These are phyloP conservation scores for Bactericera cockerelli DNA, from an alignment of 1,140 invertebrate genomes.

Conservation along the genomic window DNA sequence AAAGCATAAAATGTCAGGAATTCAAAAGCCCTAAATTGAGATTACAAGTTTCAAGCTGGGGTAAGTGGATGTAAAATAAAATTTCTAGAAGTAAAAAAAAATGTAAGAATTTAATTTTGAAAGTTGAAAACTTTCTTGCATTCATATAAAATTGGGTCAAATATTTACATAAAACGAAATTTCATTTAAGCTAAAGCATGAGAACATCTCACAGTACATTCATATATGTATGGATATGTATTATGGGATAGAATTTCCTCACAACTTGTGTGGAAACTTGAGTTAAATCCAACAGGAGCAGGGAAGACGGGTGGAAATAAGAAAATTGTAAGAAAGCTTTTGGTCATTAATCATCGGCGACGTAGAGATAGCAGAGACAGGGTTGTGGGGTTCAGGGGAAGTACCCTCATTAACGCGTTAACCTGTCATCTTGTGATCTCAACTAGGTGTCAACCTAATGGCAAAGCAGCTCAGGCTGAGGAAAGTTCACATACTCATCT, in stretches of 20 bases:
- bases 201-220: too few relatives aligned
- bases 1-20: too few relatives aligned
- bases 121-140: slow-evolving; percentile 7
- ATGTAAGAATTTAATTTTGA: too few relatives aligned
- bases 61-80: too few relatives aligned
- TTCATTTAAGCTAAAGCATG: neutral
- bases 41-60: too few relatives aligned
- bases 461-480: neutral
- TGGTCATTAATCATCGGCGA: slow-evolving; percentile 6
- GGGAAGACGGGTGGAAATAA: neutral
- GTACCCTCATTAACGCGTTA: slow-evolving; percentile 7
- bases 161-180: slow-evolving; percentile 8
- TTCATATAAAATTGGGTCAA: slow-evolving; percentile 4
- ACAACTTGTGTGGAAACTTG: slow-evolving; percentile 1
- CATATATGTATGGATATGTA: too few relatives aligned
- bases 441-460: neutral
- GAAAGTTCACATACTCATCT: neutral
- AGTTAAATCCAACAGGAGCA: neutral
- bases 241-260: too few relatives aligned
- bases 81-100: too few relatives aligned
- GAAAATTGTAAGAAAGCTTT: slow-evolving; percentile 8
- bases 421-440: slow-evolving; percentile 9
- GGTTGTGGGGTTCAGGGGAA: neutral
- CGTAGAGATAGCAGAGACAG: neutral
- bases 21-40: too few relatives aligned